Conservation (phyloP, 2,113 vertebrate species). For the Strix uralensis region DNA sequence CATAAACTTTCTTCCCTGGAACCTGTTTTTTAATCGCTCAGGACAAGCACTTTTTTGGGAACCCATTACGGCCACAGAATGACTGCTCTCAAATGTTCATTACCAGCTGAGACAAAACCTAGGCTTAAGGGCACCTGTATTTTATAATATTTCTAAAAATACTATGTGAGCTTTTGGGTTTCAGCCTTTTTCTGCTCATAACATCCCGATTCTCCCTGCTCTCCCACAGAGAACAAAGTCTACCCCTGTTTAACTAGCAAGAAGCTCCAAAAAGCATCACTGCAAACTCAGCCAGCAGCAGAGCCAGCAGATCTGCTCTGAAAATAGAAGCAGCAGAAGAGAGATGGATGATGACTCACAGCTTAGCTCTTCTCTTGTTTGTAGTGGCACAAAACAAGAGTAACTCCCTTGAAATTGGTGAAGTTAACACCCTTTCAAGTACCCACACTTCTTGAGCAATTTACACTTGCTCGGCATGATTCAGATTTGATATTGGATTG, state of each 20-base stretch:
- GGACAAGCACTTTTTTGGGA: background rate
- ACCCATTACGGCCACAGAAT: background rate
- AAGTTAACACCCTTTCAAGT: slow-evolving; percentile 15
- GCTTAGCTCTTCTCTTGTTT: slow-evolving; percentile 45
- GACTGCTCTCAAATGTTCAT: slow-evolving; percentile 11
- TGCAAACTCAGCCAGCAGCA: slow-evolving; percentile 39
- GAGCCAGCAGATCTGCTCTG: slow-evolving; percentile 45
- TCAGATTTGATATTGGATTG: background rate
- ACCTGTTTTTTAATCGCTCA: background rate
- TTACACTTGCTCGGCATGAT: background rate
- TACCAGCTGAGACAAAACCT: background rate
- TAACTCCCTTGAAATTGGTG: slow-evolving; percentile 7
- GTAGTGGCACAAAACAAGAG: slow-evolving; percentile 32
- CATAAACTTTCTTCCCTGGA: background rate
- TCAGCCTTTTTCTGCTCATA: background rate
- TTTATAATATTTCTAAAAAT: slow-evolving; percentile 21
- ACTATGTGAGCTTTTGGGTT: background rate
- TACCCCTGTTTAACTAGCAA: background rate
- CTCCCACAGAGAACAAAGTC: slow-evolving; percentile 42
- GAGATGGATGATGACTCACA: slow-evolving; percentile 32
- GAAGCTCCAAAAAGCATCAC: slow-evolving; percentile 50
- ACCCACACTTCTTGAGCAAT: background rate
- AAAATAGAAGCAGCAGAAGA: slow-evolving; percentile 41
- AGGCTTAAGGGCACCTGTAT: background rate
- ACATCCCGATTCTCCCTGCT: background rate